A percentile compares a stretch with the other conserved stretches of the same genome.
These are phyloP conservation scores for Dromococcyx pavoninus DNA, from an alignment of 2,797 vertebrate genomes.

Conservation along the genomic window DNA sequence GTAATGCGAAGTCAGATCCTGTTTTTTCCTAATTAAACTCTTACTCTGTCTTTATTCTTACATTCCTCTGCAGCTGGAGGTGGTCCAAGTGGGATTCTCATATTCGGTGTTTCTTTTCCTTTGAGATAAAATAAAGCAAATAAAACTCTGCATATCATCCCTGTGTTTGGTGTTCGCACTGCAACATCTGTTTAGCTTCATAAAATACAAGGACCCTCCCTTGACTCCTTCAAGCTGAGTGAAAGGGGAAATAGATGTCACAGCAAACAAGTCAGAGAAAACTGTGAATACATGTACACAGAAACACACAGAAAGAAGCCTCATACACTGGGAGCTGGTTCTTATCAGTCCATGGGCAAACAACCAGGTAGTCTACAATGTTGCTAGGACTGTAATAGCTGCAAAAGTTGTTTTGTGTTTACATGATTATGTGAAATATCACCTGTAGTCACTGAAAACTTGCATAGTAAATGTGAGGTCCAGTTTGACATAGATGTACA, in stretches of 20 bases:
- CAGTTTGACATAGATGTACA: not conserved
- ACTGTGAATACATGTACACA: not conserved
- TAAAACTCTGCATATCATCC: not conserved
- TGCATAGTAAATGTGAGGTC: not conserved
- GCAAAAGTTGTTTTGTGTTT: not conserved
- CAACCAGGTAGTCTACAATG: not conserved
- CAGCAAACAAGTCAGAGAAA: not conserved
- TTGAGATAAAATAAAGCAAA: not conserved
- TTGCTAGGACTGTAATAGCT: not conserved
- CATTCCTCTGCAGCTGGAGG: slow-evolving; percentile 2
- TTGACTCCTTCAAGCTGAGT: not conserved
- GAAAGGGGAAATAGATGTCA: not conserved
- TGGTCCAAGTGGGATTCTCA: not conserved
- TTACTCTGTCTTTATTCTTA: not conserved
- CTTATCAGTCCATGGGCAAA: not conserved
- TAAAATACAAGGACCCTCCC: not conserved
- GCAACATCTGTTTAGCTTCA: slow-evolving; percentile 9
- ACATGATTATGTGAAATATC: not conserved
- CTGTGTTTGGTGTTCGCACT: not conserved
- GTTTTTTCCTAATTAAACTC: not conserved
- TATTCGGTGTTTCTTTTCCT: not conserved
- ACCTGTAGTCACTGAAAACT: not conserved
- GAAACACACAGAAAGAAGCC: not conserved
- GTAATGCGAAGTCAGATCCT: not conserved
- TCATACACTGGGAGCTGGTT: not conserved